These are phyloP conservation scores for Meriones unguiculatus DNA, from an alignment of 2,113 vertebrate genomes.

Conservation along the genomic window DNA sequence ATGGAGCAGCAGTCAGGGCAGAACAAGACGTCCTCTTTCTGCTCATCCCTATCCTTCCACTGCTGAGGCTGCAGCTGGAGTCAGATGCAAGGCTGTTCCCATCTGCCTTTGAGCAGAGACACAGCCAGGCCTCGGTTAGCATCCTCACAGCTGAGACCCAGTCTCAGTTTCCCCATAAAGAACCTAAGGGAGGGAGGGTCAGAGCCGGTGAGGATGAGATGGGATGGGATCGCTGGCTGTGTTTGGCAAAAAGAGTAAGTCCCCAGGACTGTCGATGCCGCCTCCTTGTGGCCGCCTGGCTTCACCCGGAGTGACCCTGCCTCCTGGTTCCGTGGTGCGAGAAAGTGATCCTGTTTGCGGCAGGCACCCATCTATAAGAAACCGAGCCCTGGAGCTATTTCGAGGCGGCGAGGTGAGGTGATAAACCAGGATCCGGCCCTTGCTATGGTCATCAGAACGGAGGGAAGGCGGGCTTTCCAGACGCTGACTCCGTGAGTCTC, in stretches of 20 bases:
- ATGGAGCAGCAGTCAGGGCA: neutral
- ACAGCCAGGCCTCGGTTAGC: neutral
- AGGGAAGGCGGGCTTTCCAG: slow-evolving; percentile 38
- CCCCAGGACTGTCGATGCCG: neutral
- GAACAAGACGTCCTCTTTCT: neutral
- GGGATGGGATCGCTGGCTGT: rapidly evolving
- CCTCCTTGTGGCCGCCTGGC: neutral
- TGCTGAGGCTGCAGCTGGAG: neutral
- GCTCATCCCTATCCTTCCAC: neutral
- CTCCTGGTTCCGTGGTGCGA: neutral
- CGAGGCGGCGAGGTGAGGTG: slow-evolving; percentile 61
- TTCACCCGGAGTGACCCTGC: slow-evolving; percentile 42
- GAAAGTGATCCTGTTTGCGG: slow-evolving; percentile 71
- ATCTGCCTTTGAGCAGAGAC: neutral
- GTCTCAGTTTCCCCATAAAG: slow-evolving; percentile 64
- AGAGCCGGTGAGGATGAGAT: neutral
- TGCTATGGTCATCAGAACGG: neutral
- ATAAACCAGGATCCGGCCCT: slow-evolving; percentile 54
- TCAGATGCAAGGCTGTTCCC: rapidly evolving
- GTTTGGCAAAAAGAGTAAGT: neutral
- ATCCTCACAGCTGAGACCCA: neutral
- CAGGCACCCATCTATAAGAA: slow-evolving; percentile 56
- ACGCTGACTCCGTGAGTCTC: slow-evolving; percentile 67
- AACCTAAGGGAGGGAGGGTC: neutral
- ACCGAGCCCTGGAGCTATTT: slow-evolving; percentile 72